These are phyloP conservation scores for Ochropacha duplaris DNA, from an alignment of 2,888 invertebrate species.

Conservation along the genomic window DNA sequence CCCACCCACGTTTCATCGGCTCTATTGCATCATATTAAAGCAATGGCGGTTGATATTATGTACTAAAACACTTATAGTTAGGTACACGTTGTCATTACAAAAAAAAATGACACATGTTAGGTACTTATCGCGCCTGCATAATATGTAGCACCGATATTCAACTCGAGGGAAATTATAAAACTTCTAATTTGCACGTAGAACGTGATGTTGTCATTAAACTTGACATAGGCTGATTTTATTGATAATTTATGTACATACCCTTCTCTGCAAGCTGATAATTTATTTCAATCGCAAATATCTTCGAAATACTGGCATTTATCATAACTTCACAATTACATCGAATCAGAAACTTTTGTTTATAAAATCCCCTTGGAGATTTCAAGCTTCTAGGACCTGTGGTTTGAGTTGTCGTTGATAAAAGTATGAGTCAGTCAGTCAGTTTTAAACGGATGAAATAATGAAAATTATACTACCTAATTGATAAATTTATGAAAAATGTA, in stretches of 20 bases:
- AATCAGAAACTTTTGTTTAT: no score
- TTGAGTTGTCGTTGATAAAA: no score
- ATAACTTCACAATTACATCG: neutral
- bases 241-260: neutral
- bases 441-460: no score
- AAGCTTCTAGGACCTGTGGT: no score
- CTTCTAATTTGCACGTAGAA: conserved; percentile 25
- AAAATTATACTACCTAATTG: no score
- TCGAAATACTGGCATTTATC: neutral
- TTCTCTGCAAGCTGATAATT: neutral
- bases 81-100: conserved; percentile 47
- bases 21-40: conserved; percentile 62
- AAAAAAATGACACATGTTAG: conserved; percentile 49
- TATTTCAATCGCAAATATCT: neutral
- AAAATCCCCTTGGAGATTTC: no score
- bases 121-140: conserved; percentile 24
- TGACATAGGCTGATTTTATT: conserved; percentile 16
- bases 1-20: conserved; percentile 72
- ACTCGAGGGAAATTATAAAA: conserved; percentile 24
- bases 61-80: conserved; percentile 7
- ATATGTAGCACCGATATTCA: conserved; percentile 16
- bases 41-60: conserved; percentile 58
- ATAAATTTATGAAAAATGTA: no score
- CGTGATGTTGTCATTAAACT: conserved; percentile 25
- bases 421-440: no score